These are phyloP conservation scores for Tachyglossus aculeatus DNA, from an alignment of 2,797 vertebrate genomes.

Conservation along the genomic window DNA sequence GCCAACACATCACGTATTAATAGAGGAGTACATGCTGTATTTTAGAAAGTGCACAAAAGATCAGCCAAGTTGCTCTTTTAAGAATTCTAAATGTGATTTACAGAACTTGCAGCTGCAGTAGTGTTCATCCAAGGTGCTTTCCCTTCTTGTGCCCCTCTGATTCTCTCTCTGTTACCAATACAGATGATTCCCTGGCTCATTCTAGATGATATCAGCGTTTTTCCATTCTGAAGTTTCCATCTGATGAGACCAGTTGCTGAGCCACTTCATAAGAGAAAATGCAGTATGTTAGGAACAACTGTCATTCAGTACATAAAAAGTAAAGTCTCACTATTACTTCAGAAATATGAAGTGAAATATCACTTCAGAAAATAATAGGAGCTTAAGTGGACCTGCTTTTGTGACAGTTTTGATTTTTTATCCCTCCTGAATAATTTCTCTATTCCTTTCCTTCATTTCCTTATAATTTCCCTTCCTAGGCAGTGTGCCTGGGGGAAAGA, in stretches of 20 bases:
- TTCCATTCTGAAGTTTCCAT: neutral
- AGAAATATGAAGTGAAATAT: too few relatives aligned
- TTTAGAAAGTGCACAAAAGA: constrained; percentile 37
- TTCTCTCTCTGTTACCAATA: constrained; percentile 13
- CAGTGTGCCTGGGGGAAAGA: too few relatives aligned
- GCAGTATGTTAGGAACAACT: neutral
- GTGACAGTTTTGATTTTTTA: too few relatives aligned
- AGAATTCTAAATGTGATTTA: constrained; percentile 38
- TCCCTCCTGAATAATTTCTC: too few relatives aligned
- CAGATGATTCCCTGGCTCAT: constrained; percentile 38
- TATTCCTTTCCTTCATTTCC: too few relatives aligned
- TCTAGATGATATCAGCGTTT: constrained; percentile 28
- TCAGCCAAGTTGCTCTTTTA: constrained; percentile 31
- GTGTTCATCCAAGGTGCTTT: constrained; percentile 45
- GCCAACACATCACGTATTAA: neutral
- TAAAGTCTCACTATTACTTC: neutral
- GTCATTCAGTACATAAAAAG: neutral
- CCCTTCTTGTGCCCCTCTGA: constrained; percentile 44
- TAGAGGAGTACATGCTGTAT: constrained; percentile 32
- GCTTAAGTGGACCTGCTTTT: too few relatives aligned
- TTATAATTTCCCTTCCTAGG: too few relatives aligned
- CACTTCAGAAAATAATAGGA: too few relatives aligned
- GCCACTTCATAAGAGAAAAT: neutral
- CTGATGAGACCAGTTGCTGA: neutral
- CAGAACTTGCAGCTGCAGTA: constrained; percentile 40